phyloP scores from a whole-genome alignment of 2,888 invertebrate genomes.

The Aricia artaxerxes region DNA sequence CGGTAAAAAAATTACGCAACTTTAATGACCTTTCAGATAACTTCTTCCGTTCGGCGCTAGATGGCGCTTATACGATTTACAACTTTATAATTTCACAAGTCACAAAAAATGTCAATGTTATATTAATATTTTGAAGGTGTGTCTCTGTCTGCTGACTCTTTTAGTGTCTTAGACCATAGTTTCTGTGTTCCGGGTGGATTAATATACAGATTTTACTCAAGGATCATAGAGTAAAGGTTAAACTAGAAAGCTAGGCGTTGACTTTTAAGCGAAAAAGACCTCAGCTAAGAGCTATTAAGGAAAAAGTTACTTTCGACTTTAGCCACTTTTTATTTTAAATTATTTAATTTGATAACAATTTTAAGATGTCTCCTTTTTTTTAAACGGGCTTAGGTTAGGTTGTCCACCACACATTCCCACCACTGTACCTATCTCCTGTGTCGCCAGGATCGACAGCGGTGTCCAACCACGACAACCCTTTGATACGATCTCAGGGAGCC shows the following conservation, averaged over 20 bases:
- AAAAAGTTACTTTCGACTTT: neutral
- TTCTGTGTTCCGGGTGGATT: neutral
- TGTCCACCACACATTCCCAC: too few relatives aligned
- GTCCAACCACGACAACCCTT: too few relatives aligned
- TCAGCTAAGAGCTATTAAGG: slow-evolving; percentile 2
- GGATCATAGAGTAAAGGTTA: slow-evolving; percentile 17
- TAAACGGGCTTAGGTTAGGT: too few relatives aligned
- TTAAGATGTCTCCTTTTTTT: too few relatives aligned
- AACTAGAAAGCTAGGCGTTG: slow-evolving; percentile 12
- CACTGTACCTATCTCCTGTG: too few relatives aligned
- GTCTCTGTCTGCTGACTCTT: neutral
- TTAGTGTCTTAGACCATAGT: neutral
- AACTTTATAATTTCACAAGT: too few relatives aligned
- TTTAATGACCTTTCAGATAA: too few relatives aligned
- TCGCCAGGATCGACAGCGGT: too few relatives aligned
- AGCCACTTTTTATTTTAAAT: neutral
- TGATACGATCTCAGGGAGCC: too few relatives aligned
- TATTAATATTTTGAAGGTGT: neutral
- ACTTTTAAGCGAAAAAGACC: neutral
- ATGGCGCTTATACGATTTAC: neutral
- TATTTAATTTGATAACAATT: neutral
- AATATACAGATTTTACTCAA: neutral
- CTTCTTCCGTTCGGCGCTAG: neutral
- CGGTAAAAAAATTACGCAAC: neutral
- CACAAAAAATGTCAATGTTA: too few relatives aligned